Percentiles rank a stretch among this genome's conserved stretches.
phyloP scores from a whole-genome alignment of 2,888 invertebrate genomes.

The Lomographa bimaculata region DNA sequence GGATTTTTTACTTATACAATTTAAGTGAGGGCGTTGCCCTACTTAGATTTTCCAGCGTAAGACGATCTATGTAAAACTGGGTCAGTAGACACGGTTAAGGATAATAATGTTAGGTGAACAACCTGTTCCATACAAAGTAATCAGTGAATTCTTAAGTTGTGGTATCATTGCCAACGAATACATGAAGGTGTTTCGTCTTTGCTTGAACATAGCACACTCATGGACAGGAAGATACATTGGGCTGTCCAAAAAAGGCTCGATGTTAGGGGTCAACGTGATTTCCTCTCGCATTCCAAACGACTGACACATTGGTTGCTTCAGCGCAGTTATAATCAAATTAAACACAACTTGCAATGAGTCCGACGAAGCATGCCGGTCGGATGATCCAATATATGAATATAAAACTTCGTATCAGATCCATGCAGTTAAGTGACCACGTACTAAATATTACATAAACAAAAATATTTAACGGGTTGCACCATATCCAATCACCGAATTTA shows the following conservation, averaged over 20 bases:
- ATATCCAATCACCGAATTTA: slow-evolving; percentile 58
- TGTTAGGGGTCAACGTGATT: slow-evolving; percentile 75
- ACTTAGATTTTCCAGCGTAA: slow-evolving; percentile 52
- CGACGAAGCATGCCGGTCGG: slow-evolving; percentile 60
- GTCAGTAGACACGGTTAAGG: slow-evolving; percentile 60
- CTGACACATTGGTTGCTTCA: slow-evolving; percentile 66
- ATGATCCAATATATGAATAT: slow-evolving; percentile 66
- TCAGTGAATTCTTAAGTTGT: slow-evolving; percentile 42
- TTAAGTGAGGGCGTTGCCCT: slow-evolving; percentile 55
- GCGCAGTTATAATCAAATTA: slow-evolving; percentile 66
- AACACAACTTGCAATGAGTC: slow-evolving; percentile 65
- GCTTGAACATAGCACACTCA: slow-evolving; percentile 30
- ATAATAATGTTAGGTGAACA: slow-evolving; percentile 56
- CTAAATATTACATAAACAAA: no score
- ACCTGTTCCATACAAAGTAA: slow-evolving; percentile 46
- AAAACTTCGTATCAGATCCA: slow-evolving; percentile 54
- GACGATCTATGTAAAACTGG: slow-evolving; percentile 59
- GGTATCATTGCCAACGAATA: slow-evolving; percentile 44
- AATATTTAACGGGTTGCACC: slow-evolving; percentile 58
- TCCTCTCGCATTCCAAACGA: slow-evolving; percentile 75
- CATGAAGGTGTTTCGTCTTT: slow-evolving; percentile 34
- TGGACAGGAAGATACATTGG: slow-evolving; percentile 58
- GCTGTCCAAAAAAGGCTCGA: slow-evolving; percentile 68
- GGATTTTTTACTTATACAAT: slow-evolving; percentile 54
- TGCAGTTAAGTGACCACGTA: slow-evolving; percentile 49